Conservation (phyloP, 1,140 invertebrate genomes). For the Drosophila willistoni region DNA sequence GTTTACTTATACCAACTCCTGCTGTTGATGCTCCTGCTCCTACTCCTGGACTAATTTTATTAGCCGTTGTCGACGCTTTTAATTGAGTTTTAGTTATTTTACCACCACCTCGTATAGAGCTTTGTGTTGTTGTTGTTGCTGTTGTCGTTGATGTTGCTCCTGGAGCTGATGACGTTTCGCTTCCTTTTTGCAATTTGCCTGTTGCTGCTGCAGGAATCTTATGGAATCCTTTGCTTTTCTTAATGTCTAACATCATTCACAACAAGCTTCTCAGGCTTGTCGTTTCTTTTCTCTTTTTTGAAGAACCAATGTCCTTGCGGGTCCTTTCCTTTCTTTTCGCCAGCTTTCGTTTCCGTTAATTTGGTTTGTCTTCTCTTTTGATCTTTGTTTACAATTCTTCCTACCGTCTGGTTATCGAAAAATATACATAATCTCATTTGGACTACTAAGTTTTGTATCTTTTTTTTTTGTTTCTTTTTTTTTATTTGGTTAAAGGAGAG, state of each 20-base stretch:
- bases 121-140: slow-evolving; percentile 17
- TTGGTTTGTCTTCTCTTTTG: slow-evolving; percentile 2
- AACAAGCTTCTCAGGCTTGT: slow-evolving; percentile 45
- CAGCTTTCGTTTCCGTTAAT: not conserved
- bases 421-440: slow-evolving; percentile 9
- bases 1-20: not conserved
- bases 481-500: not conserved
- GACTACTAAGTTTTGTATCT: not conserved
- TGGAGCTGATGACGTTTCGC: slow-evolving; percentile 28
- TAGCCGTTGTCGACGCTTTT: not conserved
- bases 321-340: not conserved
- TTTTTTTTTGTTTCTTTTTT: not conserved
- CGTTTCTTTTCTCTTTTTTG: not conserved
- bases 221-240: slow-evolving; percentile 74
- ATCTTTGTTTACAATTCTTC: slow-evolving; percentile 28
- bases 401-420: slow-evolving; percentile 3
- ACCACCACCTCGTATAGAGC: slow-evolving; percentile 29
- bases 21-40: not conserved
- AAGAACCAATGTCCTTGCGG: not conserved
- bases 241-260: slow-evolving; percentile 77
- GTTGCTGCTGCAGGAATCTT: slow-evolving; percentile 71
- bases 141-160: slow-evolving; percentile 4
- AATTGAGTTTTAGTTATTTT: slow-evolving; percentile 28
- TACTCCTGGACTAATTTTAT: not conserved
- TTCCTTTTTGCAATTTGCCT: slow-evolving; percentile 58